Base-by-base conservation (phyloP, 2,888 invertebrate genomes). In the Phalera bucephala region DNA sequence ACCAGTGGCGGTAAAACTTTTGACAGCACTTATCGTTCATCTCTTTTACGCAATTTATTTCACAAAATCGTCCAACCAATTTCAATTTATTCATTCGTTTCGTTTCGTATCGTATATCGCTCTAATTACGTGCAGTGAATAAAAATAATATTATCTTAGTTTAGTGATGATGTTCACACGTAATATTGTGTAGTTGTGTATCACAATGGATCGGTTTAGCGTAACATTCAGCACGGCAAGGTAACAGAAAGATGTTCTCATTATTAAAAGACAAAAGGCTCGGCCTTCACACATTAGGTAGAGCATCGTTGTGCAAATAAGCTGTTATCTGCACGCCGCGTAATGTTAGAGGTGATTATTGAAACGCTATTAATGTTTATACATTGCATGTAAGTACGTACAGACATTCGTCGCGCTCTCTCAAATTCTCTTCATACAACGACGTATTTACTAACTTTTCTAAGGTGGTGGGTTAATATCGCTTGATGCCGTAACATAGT, bases 201-300 rank as follows among this genome's bases (percentile, higher is more conserved):
- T 46, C 47, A 65, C 54, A 69, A 74, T 74, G 66, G 66, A 59
- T 67, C 52, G 46, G 51, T 59, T 60, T 64, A 52, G 45, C 49
- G 37, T 54, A 63, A 36, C 55, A 48, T 52, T 64, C 54, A 69
- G 64, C 71, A 65, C 52, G 63, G 64, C 79, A 82, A 87, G 87
- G 85, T 83, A 86, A 81, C 68, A 65, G 70, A 77, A n/a, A 73
- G 77, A 80, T 79, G 71, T 71, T 79, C 70, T 69, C 49, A 59
- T 64, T 62, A 40, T 35, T 65, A 51, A 65, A 74, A 80, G 72
- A 87, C 85, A 86, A 86, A 85, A 86, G 84, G 75, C 72, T 65
- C 69, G 87, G 84, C 88, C 88, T 88, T 88, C 88, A 84, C 82
- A 82, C 82, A 81, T 85, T 83, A 81, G 73, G 73, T 77, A 70